phyloP scores from a whole-genome alignment of 2,888 invertebrate genomes.

The Caenorhabditis sp. region DNA sequence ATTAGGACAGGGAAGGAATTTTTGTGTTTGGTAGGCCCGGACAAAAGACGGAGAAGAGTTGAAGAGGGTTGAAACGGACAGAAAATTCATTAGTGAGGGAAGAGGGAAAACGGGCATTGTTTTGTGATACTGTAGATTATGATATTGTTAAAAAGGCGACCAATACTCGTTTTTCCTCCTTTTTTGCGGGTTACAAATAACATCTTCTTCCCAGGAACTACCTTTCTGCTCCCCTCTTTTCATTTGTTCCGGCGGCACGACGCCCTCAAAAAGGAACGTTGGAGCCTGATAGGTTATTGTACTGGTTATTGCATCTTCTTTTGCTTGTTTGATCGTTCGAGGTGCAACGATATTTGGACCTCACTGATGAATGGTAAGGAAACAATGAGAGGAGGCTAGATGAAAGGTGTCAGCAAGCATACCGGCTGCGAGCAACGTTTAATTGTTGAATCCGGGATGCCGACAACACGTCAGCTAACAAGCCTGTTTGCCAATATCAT shows the following conservation, averaged over 20 bases:
- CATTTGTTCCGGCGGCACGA: constrained; percentile 37
- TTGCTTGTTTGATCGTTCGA: constrained; percentile 41
- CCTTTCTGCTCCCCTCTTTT: not conserved
- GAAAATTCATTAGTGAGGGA: constrained; percentile 53
- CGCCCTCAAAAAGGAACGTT: constrained; percentile 17
- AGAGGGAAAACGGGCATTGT: constrained; percentile 37
- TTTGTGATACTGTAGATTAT: constrained; percentile 54
- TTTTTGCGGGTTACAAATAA: constrained; percentile 13
- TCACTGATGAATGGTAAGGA: constrained; percentile 50
- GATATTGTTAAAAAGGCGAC: constrained; percentile 24
- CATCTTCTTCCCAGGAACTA: not conserved
- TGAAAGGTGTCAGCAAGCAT: constrained; percentile 48
- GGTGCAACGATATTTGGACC: constrained; percentile 41
- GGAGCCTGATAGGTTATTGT: constrained; percentile 51
- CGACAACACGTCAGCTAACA: constrained; percentile 36
- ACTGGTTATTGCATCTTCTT: constrained; percentile 31
- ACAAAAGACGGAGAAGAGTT: constrained; percentile 26
- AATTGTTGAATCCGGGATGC: constrained; percentile 45
- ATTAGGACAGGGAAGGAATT: constrained; percentile 34
- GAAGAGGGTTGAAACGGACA: constrained; percentile 34
- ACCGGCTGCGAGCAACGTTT: constrained; percentile 42
- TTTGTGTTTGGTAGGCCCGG: constrained; percentile 17
- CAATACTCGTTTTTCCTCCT: constrained; percentile 10
- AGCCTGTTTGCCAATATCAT: constrained; percentile 44
- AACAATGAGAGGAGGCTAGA: constrained; percentile 49